A percentile compares a stretch with the other conserved stretches of the same genome.
Evolutionary conservation across 2,113 vertebrate species (phyloP).

Genomic region (Psophia crepitans): DNA sequence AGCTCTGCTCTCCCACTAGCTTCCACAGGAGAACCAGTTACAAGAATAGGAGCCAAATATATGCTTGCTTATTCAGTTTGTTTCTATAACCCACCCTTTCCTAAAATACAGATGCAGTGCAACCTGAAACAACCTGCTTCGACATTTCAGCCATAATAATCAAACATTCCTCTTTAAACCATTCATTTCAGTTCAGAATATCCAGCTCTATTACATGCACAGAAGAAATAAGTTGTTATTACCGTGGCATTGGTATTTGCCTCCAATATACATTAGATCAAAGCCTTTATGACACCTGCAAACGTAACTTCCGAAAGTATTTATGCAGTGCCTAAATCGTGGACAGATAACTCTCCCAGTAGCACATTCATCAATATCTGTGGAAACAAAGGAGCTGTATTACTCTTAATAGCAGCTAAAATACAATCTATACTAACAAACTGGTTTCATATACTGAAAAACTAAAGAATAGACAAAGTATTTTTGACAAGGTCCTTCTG

Average conservation of each 20-base stretch:
- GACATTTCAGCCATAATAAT: not conserved
- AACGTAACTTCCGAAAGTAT: constrained; percentile 97
- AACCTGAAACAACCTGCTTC: not conserved
- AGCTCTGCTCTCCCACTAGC: not conserved
- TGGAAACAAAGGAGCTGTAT: not conserved
- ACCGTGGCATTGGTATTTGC: constrained; percentile 97
- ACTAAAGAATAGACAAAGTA: not conserved
- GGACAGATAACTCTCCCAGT: constrained; percentile 86
- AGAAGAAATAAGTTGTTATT: not conserved
- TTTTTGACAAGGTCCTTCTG: not conserved
- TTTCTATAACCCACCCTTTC: not conserved
- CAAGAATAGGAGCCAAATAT: not conserved
- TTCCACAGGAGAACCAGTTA: not conserved
- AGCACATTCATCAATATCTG: constrained; percentile 94
- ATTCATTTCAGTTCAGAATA: not conserved
- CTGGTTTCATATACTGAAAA: not conserved
- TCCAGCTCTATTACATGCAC: not conserved
- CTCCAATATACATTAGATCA: constrained; percentile 90
- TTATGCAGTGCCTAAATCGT: constrained; percentile 89
- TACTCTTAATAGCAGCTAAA: not conserved
- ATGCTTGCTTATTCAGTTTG: not conserved
- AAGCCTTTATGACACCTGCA: constrained; percentile 95
- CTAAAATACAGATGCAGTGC: not conserved
- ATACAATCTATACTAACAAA: not conserved
- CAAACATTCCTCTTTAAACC: not conserved